phyloP scores from a whole-genome alignment of 2,113 vertebrate genomes.

The Cathartes aura region DNA sequence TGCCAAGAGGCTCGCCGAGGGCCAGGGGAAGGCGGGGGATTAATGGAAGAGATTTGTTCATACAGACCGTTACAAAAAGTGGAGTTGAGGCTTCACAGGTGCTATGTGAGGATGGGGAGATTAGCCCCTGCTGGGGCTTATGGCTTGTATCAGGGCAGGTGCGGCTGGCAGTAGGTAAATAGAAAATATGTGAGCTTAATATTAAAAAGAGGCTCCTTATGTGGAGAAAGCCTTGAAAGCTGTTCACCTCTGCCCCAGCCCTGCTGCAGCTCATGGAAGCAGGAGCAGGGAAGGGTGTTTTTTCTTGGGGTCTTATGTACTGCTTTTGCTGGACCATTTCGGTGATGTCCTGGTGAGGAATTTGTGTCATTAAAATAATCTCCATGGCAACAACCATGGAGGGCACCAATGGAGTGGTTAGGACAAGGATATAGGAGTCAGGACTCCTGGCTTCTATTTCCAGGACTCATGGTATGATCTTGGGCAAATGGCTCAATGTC shows the following conservation, averaged over 20 bases:
- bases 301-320: not conserved
- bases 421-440: not conserved
- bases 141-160: constrained; percentile 22
- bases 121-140: constrained; percentile 17
- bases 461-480: not conserved
- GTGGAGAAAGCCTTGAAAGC: not conserved
- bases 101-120: not conserved
- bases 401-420: not conserved
- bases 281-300: not conserved
- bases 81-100: constrained; percentile 47
- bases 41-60: constrained; percentile 57
- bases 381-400: not conserved
- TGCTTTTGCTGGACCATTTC: not conserved
- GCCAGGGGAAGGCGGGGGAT: constrained; percentile 11
- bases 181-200: constrained; percentile 45
- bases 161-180: constrained; percentile 43
- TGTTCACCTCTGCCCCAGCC: not conserved
- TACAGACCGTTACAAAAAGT: constrained; percentile 41
- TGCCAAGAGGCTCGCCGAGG: not conserved
- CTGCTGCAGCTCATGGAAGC: not conserved
- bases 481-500: not conserved
- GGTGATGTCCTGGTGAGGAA: not conserved
- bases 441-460: not conserved
- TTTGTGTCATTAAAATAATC: not conserved
- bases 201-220: constrained; percentile 25